Percentiles rank a stretch among this genome's conserved stretches.
Conservation (phyloP, 30 jellyfish, hydroid and myxozoan genomes). For the Rhopilema esculentum region DNA sequence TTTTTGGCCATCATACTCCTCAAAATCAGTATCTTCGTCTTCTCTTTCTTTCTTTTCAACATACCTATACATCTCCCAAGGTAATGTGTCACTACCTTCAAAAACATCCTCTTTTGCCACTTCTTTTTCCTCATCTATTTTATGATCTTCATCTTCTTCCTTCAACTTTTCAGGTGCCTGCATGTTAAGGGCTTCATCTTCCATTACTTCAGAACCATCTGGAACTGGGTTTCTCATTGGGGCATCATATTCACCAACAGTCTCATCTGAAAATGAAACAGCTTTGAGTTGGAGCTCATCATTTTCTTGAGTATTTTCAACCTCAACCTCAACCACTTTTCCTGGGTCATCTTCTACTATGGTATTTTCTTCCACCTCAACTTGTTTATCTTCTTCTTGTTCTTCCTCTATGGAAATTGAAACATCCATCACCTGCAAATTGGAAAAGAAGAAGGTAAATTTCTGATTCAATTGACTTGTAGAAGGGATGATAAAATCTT, state of each 20-base stretch:
- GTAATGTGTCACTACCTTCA: conserved; percentile 59
- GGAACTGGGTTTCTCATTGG: conserved; percentile 57
- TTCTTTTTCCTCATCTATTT: not conserved
- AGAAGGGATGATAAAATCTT: no score
- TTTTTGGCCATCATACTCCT: conserved; percentile 52
- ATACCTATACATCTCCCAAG: conserved; percentile 86
- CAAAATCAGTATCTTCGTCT: conserved; percentile 42
- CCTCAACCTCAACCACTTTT: no score
- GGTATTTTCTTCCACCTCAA: not conserved
- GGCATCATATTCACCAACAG: conserved; percentile 3
- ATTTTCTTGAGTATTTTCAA: not conserved
- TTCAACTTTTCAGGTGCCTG: not conserved
- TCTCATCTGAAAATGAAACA: not conserved
- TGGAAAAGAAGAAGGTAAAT: not conserved
- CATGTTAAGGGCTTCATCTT: conserved; percentile 1
- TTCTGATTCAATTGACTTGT: no score
- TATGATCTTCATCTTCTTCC: not conserved
- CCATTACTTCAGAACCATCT: conserved; percentile 40
- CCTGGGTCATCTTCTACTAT: not conserved
- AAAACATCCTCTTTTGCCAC: not conserved
- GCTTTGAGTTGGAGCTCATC: not conserved
- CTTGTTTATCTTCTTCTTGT: not conserved
- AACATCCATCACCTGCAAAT: conserved; percentile 5
- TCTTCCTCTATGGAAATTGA: conserved; percentile 18
- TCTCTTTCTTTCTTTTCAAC: conserved; percentile 68